These are phyloP conservation scores for Aptenodytes patagonicus DNA, from an alignment of 2,113 vertebrate species.

Conservation along the genomic window DNA sequence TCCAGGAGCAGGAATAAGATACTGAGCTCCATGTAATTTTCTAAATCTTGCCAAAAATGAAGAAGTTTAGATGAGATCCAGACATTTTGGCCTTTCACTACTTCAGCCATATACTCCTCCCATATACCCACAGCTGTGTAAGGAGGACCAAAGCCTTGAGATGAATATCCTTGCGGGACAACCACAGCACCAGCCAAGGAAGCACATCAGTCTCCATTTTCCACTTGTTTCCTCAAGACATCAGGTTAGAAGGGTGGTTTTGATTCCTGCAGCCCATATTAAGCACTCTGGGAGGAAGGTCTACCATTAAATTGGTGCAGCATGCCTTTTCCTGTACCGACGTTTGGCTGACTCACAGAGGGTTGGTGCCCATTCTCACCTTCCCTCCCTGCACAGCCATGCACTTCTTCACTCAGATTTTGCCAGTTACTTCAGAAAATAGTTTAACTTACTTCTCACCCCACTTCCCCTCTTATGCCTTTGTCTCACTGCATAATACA, in stretches of 20 bases:
- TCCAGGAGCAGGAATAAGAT: neutral
- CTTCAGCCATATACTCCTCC: neutral
- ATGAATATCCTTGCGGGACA: neutral
- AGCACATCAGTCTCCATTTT: neutral
- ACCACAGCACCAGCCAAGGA: neutral
- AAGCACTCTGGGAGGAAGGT: neutral
- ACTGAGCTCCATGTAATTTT: neutral
- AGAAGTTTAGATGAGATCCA: neutral
- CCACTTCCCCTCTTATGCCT: neutral
- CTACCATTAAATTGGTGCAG: neutral
- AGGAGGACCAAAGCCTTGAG: neutral
- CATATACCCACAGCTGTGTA: no score
- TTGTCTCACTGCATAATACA: neutral
- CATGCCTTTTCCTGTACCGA: neutral
- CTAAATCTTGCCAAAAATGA: neutral
- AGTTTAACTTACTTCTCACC: neutral
- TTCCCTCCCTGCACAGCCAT: no score
- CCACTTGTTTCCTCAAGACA: neutral
- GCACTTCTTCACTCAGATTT: neutral
- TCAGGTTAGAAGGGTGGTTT: neutral
- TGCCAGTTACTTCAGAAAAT: neutral
- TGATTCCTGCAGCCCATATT: neutral
- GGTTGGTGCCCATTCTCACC: no score
- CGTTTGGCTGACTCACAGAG: no score
- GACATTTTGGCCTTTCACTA: neutral